Percentiles rank a stretch among this genome's conserved stretches.
Evolutionary conservation across 2,113 vertebrate species (phyloP).

Genomic region (Crocuta crocuta): DNA sequence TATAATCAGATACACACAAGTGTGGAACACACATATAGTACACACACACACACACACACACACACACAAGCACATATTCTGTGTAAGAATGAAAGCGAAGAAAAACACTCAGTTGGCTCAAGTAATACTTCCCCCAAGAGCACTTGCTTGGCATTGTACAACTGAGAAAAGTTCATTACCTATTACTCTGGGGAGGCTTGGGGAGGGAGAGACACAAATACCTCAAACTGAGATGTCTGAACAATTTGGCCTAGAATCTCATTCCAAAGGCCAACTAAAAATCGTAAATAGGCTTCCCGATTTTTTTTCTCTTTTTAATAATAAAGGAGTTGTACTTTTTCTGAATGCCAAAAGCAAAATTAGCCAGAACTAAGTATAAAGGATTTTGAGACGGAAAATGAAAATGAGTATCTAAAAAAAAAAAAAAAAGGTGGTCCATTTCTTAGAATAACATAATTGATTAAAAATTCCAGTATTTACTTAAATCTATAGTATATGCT

Average conservation of each 20-base stretch:
- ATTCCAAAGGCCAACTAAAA: constrained; percentile 56
- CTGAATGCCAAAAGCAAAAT: constrained; percentile 32
- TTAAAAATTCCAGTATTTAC: not conserved
- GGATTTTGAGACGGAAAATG: not conserved
- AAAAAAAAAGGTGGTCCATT: not conserved
- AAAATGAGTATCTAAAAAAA: not conserved
- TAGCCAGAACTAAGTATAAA: not conserved
- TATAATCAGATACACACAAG: not conserved
- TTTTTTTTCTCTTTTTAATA: constrained; percentile 26
- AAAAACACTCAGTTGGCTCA: not conserved
- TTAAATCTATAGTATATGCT: not conserved
- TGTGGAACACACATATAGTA: not conserved
- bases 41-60: too few relatives aligned
- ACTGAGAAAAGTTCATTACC: not conserved
- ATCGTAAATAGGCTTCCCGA: constrained; percentile 42
- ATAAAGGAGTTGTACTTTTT: constrained; percentile 40
- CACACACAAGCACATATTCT: not conserved
- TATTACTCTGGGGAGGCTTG: not conserved
- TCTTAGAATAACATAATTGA: not conserved
- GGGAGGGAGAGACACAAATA: not conserved
- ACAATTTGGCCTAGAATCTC: constrained; percentile 42
- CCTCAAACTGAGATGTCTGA: constrained; percentile 13
- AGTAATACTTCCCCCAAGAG: constrained; percentile 35
- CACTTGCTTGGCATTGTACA: not conserved
- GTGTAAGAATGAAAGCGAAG: not conserved